Evolutionary conservation across 2,888 invertebrate species (phyloP).

Genomic region (Vannuccia rotundouncinata): DNA sequence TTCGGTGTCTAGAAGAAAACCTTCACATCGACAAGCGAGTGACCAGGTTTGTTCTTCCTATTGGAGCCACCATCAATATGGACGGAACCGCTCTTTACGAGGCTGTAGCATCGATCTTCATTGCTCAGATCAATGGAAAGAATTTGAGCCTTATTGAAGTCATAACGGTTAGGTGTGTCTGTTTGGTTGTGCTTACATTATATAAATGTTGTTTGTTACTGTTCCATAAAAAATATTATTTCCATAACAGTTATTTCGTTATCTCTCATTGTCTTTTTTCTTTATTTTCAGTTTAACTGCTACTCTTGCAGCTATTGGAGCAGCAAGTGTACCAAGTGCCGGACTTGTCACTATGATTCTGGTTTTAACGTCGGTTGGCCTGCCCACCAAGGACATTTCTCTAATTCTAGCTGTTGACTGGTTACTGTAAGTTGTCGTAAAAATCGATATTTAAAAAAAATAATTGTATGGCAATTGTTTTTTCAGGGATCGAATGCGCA

Average conservation of each 20-base stretch:
- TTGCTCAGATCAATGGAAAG: slow-evolving; percentile 75
- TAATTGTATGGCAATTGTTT: not conserved
- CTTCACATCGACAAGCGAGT: slow-evolving; percentile 78
- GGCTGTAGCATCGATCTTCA: slow-evolving; percentile 93
- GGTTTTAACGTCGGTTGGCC: slow-evolving; percentile 63
- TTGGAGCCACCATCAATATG: slow-evolving; percentile 97
- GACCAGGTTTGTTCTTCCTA: slow-evolving; percentile 86
- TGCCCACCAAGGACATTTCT: slow-evolving; percentile 64
- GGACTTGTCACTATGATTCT: slow-evolving; percentile 66
- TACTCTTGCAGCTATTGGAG: slow-evolving; percentile 65
- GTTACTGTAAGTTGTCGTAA: slow-evolving; percentile 61
- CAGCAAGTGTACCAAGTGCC: slow-evolving; percentile 65
- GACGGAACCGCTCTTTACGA: slow-evolving; percentile 94
- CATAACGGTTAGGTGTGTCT: slow-evolving; percentile 21
- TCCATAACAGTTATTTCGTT: not conserved
- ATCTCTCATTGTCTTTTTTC: not conserved
- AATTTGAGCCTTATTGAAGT: slow-evolving; percentile 21
- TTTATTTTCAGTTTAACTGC: slow-evolving; percentile 60
- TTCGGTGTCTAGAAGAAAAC: slow-evolving; percentile 76
- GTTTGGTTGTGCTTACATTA: not conserved
- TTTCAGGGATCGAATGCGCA: slow-evolving; percentile 60
- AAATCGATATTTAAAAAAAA: not conserved
- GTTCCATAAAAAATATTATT: not conserved
- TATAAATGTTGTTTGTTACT: not conserved
- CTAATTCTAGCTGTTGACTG: slow-evolving; percentile 66